A percentile compares a stretch with the other conserved stretches of the same genome.
These are phyloP conservation scores for Phocides pigmalion DNA, from an alignment of 1,140 invertebrate genomes.

Conservation along the genomic window DNA sequence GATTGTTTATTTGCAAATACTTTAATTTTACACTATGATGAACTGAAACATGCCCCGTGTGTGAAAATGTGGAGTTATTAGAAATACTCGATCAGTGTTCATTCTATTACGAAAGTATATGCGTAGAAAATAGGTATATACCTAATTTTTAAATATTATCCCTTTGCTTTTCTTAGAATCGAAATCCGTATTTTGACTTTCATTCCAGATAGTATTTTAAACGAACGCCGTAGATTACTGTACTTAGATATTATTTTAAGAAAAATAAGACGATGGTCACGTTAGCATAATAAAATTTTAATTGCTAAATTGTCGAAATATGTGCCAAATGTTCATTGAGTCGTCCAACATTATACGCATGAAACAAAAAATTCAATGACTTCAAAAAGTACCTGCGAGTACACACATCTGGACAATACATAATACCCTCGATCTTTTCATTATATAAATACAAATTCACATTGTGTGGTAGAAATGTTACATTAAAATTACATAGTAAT, in stretches of 20 bases:
- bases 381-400: not conserved
- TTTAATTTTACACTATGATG: not conserved
- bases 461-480: conserved; percentile 64
- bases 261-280: conserved; percentile 8
- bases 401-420: not conserved
- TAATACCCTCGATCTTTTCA: conserved; percentile 1
- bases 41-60: not conserved
- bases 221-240: not conserved
- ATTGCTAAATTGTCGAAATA: conserved; percentile 22
- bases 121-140: not conserved
- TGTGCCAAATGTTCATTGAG: conserved; percentile 32
- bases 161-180: conserved; percentile 10
- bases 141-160: not conserved
- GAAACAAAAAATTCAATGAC: not conserved
- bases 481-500: conserved; percentile 39
- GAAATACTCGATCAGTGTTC: conserved; percentile 11
- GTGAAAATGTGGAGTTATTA: conserved; percentile 2
- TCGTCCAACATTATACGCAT: conserved; percentile 26
- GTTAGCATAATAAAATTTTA: conserved; percentile 16
- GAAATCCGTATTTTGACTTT: not conserved
- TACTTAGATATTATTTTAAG: conserved; percentile 10
- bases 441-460: conserved; percentile 47
- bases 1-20: not conserved
- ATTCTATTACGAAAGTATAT: conserved; percentile 11
- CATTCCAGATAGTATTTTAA: conserved; percentile 10